A percentile compares a stretch with the other conserved stretches of the same genome.
Evolutionary conservation across 2,113 vertebrate genomes (phyloP).

Genomic region (Psilopsiagon aurifrons): DNA sequence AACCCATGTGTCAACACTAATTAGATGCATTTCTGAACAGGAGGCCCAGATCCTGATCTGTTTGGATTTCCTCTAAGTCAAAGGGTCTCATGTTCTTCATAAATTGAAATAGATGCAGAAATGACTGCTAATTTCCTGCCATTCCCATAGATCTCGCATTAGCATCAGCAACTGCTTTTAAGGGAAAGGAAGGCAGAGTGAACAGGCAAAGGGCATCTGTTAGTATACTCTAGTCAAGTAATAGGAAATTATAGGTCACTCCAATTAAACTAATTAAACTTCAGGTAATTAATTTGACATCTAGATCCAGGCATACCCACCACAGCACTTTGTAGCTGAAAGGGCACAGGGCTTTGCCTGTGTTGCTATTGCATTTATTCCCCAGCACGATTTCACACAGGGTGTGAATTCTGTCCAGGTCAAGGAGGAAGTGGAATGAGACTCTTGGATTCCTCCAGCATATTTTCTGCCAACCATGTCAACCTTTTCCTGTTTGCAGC

Average conservation of each 20-base stretch:
- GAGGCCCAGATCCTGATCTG: background rate
- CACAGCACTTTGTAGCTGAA: background rate
- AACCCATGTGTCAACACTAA: background rate
- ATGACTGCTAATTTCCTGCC: background rate
- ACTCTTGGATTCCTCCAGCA: background rate
- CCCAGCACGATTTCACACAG: background rate
- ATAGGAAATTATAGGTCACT: background rate
- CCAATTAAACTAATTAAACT: conserved; percentile 6
- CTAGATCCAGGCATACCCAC: background rate
- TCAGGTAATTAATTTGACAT: background rate
- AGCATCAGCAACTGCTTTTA: background rate
- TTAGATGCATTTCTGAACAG: background rate
- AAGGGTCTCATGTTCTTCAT: background rate
- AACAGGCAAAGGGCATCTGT: background rate
- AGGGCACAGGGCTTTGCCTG: background rate
- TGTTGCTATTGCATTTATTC: background rate
- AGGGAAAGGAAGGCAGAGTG: background rate
- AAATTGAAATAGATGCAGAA: background rate
- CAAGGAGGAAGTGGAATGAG: background rate
- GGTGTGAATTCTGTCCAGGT: background rate
- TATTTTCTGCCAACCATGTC: background rate
- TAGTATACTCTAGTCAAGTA: background rate
- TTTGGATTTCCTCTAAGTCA: background rate
- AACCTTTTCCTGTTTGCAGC: background rate
- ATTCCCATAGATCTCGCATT: background rate